Evolutionary conservation across 1,140 invertebrate species (phyloP).

Genomic region (Wasmannia auropunctata): DNA sequence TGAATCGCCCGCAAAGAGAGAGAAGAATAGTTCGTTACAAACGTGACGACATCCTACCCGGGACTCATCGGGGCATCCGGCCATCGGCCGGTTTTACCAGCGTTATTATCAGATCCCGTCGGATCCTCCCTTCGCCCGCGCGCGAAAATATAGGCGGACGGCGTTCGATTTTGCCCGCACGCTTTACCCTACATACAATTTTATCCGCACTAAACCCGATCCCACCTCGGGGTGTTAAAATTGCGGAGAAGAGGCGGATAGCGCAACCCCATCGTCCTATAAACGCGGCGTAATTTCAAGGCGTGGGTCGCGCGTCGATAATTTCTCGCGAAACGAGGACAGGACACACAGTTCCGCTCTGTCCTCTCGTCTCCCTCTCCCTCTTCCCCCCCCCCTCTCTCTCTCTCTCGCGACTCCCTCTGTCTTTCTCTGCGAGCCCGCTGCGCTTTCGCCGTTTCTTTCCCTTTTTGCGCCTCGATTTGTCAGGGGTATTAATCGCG

Average conservation of each 20-base stretch:
- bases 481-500: constrained; percentile 68
- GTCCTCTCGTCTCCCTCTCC: background rate
- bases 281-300: constrained; percentile 52
- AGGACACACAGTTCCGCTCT: constrained; percentile 44
- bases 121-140: too few species aligned
- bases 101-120: background rate
- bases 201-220: background rate
- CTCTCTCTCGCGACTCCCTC: background rate
- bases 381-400: background rate
- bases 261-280: constrained; percentile 5
- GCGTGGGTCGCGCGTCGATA: constrained; percentile 49
- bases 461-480: constrained; percentile 50
- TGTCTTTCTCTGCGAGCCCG: background rate
- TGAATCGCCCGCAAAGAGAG: background rate
- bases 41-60: background rate
- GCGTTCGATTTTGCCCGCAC: background rate
- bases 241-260: background rate
- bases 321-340: constrained; percentile 45
- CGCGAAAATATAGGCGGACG: background rate
- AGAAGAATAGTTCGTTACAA: background rate
- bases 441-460: constrained; percentile 3
- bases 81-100: background rate
- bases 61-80: background rate
- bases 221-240: background rate
- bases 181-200: background rate